phyloP scores from a whole-genome alignment of 2,797 vertebrate genomes.

The Tenualosa ilisha region DNA sequence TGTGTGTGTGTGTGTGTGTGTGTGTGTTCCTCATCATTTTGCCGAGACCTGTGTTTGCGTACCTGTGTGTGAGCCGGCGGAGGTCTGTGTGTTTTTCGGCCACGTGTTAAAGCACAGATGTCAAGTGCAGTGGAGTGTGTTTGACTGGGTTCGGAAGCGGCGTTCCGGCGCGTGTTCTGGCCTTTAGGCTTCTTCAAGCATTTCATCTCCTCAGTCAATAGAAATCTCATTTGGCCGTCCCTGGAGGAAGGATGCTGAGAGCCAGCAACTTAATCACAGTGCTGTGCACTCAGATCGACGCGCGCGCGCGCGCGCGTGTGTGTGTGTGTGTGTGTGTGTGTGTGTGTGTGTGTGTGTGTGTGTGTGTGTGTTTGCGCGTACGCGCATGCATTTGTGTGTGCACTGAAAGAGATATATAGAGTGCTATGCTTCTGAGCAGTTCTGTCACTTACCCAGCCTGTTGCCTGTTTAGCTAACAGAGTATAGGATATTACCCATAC shows the following conservation, averaged over 20 bases:
- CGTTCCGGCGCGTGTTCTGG: neutral
- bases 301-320: neutral
- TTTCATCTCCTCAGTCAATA: neutral
- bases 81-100: neutral
- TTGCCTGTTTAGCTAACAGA: neutral
- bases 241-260: neutral
- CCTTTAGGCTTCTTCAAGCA: neutral
- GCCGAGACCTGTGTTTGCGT: neutral
- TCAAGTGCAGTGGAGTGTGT: slow-evolving; percentile 6
- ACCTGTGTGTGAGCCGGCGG: neutral
- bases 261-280: neutral
- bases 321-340: neutral
- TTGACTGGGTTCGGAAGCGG: neutral
- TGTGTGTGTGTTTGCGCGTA: neutral
- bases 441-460: neutral
- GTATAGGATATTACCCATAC: neutral
- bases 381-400: neutral
- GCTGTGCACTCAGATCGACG: neutral
- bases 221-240: neutral
- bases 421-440: neutral
- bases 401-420: neutral
- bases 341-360: neutral
- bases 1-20: neutral
- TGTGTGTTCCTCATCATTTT: neutral
- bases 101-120: neutral